Conservation (phyloP, 2,888 invertebrate genomes). For the Himalopsyche japonica region DNA sequence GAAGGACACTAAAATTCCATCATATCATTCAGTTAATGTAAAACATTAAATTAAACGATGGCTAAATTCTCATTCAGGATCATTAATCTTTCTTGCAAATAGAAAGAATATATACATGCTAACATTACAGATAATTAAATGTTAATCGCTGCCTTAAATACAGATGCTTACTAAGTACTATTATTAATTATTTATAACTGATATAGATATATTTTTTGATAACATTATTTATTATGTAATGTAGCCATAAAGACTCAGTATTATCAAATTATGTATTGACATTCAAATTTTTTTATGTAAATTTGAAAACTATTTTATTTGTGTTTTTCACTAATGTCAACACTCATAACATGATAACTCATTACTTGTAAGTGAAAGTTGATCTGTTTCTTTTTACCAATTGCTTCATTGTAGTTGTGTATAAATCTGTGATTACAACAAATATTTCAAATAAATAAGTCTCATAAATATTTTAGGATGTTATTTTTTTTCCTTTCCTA, state of each 20-base stretch:
- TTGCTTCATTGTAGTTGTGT: background rate
- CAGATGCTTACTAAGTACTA: too few species aligned
- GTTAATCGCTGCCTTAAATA: background rate
- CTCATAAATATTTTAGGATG: background rate
- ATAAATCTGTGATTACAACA: background rate
- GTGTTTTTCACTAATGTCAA: background rate
- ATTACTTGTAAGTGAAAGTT: background rate
- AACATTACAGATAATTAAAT: background rate
- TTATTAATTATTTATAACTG: too few species aligned
- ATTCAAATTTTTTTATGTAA: background rate
- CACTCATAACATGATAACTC: background rate
- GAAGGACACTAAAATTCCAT: background rate
- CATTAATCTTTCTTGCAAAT: too few species aligned
- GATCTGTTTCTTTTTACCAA: background rate
- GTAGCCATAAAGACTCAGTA: background rate
- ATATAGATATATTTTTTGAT: background rate
- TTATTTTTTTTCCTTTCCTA: too few species aligned
- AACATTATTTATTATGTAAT: background rate
- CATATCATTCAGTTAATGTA: background rate
- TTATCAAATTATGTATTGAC: background rate
- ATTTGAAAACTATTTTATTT: background rate
- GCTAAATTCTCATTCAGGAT: too few species aligned
- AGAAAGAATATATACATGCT: too few species aligned
- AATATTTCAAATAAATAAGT: background rate
- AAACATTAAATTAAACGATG: background rate